Conservation (phyloP, 1,140 invertebrate species). For the Pseudomyrmex sp. region DNA sequence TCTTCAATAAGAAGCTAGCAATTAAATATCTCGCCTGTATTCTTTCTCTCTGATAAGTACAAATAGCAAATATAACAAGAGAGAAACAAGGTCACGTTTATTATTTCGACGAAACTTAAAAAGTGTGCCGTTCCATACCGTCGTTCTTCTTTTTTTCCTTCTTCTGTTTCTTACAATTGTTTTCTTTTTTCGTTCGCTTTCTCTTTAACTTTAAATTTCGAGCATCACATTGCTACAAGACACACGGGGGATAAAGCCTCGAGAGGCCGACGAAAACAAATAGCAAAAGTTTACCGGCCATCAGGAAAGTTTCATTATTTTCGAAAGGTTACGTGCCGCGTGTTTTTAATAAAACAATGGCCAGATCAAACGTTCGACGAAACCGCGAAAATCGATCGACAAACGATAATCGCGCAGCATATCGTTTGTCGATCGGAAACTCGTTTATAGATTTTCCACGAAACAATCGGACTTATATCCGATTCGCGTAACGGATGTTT, state of each 20-base stretch:
- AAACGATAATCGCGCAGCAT: background rate
- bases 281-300: conserved; percentile 62
- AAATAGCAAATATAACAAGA: conserved; percentile 18
- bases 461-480: background rate
- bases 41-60: conserved; percentile 6
- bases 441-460: background rate
- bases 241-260: conserved; percentile 37
- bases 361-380: background rate
- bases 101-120: conserved; percentile 26
- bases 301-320: conserved; percentile 69
- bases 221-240: conserved; percentile 21
- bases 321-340: conserved; percentile 62
- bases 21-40: conserved; percentile 4
- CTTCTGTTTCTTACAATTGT: background rate
- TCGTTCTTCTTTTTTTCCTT: background rate
- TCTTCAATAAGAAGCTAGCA: conserved; percentile 7
- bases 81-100: conserved; percentile 4
- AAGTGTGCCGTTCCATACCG: conserved; percentile 2
- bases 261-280: conserved; percentile 59
- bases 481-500: conserved; percentile 8
- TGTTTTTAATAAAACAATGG: conserved; percentile 68
- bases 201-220: conserved; percentile 40
- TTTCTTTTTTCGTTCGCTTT: background rate
- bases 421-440: conserved; percentile 11
- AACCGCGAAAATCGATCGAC: too few species aligned